phyloP scores from a whole-genome alignment of 2,113 vertebrate genomes.

The Sporophila hypoxantha region DNA sequence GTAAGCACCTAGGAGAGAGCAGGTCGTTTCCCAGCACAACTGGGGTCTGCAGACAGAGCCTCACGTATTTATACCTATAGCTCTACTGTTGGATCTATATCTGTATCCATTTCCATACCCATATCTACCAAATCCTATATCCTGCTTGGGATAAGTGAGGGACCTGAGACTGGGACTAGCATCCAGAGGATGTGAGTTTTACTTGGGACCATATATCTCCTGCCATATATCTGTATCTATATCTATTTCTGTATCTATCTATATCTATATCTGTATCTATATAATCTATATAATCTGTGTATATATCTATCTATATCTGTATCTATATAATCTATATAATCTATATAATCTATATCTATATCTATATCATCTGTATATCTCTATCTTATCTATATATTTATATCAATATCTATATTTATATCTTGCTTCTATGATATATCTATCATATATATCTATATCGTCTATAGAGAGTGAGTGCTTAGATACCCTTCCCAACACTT shows the following conservation, averaged over 20 bases:
- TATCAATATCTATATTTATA: not conserved
- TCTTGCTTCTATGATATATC: no score
- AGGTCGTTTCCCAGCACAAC: not conserved
- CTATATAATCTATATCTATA: not conserved
- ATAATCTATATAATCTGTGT: not conserved
- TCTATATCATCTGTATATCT: no score
- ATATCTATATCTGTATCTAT: not conserved
- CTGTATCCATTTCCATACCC: not conserved
- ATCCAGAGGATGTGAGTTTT: not conserved
- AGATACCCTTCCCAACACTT: not conserved
- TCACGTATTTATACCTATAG: not conserved
- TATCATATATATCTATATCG: no score
- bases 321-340: not conserved
- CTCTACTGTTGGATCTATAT: not conserved
- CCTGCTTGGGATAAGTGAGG: not conserved
- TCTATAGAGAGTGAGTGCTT: not conserved
- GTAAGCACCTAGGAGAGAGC: conserved; percentile 12
- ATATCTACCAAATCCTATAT: not conserved
- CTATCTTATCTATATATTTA: no score
- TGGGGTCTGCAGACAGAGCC: not conserved
- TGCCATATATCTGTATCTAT: not conserved
- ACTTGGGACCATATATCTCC: not conserved
- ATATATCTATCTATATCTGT: not conserved
- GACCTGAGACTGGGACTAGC: not conserved
- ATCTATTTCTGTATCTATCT: not conserved